Base-by-base conservation (phyloP, 2,888 invertebrate genomes). In the Iphiclides podalirius region DNA sequence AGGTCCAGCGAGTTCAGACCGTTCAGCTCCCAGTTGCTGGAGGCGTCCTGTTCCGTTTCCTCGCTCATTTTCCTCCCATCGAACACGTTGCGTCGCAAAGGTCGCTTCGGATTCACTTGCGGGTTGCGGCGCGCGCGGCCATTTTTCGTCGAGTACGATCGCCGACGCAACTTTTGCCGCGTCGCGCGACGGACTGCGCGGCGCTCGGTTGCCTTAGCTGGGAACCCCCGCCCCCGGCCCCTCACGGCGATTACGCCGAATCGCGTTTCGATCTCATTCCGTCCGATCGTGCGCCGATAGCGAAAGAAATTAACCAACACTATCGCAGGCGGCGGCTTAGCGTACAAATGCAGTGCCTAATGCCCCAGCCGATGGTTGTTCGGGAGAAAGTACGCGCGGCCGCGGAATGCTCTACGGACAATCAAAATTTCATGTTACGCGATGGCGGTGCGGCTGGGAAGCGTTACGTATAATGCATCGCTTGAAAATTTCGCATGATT, bases 1-100 rank as follows among this genome's bases (percentile, higher is more conserved):
- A 92, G 92, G 75, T 95, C 95, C 77, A 95, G 79, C 43, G 94
- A 94, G 70, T 92, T 93, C 60, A 93, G 79, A 53, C 91, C 89
- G 70, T 85, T 89, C 64, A 86, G 70, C 73, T 90, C 89, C 89
- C 89, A 90, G 8, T 88, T 86, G 71, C 83, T 88, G 59, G 87
- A 69, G 52, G 85, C 84, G 55, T 88, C 88, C 59, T 76, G 78
- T 59, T 89, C 85, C 57, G 79, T 76, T 61, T 85, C 88, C 64
- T 87, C 89, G 63, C 67, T 77, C 89, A 90, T 90, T 67, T 71
- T 79, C 57, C 67, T 67, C 58, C 55, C 63, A 66, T 55, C 53
- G 54, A 54, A 42, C 59, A 54, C 63, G 43, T 61, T 57, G 53
- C 44, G 54, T 60, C 61, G 58, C 58, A 66, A 67, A 72, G 71